A percentile compares a stretch with the other conserved stretches of the same genome.
Evolutionary conservation across 1,140 invertebrate genomes (phyloP).

Genomic region (Papilio polyxenes): DNA sequence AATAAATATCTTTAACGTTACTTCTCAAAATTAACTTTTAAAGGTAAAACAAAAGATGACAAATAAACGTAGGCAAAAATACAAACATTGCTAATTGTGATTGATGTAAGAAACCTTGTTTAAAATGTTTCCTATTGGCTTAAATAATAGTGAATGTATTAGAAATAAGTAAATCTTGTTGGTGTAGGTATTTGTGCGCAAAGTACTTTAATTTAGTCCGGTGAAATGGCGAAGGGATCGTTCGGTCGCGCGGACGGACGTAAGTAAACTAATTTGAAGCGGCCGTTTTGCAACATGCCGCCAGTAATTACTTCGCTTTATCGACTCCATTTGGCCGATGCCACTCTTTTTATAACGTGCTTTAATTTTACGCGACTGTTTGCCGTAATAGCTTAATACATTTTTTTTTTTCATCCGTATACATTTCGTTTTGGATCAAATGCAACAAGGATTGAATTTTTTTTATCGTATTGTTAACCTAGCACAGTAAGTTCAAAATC

Average conservation of each 20-base stretch:
- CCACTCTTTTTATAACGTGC: constrained; percentile 74
- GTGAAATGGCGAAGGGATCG: constrained; percentile 47
- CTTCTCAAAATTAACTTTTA: no score
- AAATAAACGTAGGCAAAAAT: no score
- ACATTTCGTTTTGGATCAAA: not conserved
- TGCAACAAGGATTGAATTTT: not conserved
- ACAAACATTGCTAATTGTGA: no score
- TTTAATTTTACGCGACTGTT: constrained; percentile 75
- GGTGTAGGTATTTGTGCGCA: not conserved
- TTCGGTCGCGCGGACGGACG: constrained; percentile 42
- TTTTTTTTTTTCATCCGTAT: constrained; percentile 56
- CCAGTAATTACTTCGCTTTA: constrained; percentile 66
- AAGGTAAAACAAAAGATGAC: no score
- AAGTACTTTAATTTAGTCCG: constrained; percentile 38
- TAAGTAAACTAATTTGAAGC: constrained; percentile 60
- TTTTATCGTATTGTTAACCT: not conserved
- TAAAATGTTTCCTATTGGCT: not conserved
- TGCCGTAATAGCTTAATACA: constrained; percentile 69
- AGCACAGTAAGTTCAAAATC: not conserved
- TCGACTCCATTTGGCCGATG: constrained; percentile 69
- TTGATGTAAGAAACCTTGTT: not conserved
- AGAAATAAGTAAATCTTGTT: not conserved
- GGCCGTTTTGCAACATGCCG: constrained; percentile 62
- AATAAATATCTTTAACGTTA: not conserved
- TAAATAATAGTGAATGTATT: not conserved